Percentiles rank a stretch among this genome's conserved stretches.
phyloP scores from a whole-genome alignment of 2,113 vertebrate genomes.

The Rhinoderma darwinii region DNA sequence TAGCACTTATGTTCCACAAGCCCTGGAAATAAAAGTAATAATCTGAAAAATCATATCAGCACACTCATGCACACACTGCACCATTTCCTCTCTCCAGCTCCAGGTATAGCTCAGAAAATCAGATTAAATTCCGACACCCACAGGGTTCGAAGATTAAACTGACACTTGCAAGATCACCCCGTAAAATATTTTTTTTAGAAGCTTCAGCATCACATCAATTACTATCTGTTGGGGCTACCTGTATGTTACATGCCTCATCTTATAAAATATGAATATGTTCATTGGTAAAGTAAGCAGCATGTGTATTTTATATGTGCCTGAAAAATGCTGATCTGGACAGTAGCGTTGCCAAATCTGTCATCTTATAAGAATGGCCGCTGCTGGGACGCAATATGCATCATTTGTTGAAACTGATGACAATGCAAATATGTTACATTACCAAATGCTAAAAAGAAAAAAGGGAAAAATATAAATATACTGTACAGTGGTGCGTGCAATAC shows the following conservation, averaged over 20 bases:
- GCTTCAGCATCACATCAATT: background rate
- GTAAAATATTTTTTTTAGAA: background rate
- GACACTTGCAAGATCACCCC: conserved; percentile 21
- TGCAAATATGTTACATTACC: background rate
- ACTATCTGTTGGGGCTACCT: background rate
- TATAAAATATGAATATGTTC: background rate
- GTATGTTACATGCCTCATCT: background rate
- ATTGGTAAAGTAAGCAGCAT: background rate
- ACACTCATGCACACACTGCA: conserved; percentile 39
- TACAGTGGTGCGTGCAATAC: no score
- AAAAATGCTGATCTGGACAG: background rate
- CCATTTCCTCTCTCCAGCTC: conserved; percentile 35
- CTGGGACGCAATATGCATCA: background rate
- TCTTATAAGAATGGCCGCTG: background rate
- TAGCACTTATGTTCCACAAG: conserved; percentile 55
- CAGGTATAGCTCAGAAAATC: conserved; percentile 44
- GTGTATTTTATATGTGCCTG: background rate
- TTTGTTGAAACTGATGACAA: background rate
- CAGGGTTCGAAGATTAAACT: conserved; percentile 26
- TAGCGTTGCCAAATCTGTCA: background rate
- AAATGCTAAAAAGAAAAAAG: background rate
- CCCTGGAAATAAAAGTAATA: conserved; percentile 56
- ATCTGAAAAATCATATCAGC: conserved; percentile 54
- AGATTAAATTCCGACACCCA: conserved; percentile 30
- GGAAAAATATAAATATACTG: no score